Evolutionary conservation across 2,888 invertebrate genomes (phyloP).

Genomic region (Teleiodes luculella): DNA sequence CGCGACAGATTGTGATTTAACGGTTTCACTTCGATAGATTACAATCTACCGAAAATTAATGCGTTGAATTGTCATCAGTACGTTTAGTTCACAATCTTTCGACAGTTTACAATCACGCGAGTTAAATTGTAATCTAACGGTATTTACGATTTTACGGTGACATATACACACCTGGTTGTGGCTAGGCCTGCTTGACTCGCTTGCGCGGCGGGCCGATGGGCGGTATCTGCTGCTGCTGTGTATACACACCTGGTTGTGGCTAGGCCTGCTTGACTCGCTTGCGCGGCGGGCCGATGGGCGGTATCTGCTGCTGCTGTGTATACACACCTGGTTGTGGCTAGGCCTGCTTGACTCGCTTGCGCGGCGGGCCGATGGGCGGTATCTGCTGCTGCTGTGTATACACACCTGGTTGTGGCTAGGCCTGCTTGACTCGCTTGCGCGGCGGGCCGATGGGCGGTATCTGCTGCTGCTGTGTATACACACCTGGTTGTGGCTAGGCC

Average conservation of each 20-base stretch:
- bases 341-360: constrained; percentile 82
- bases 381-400: constrained; percentile 98
- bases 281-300: constrained; percentile 98
- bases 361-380: constrained; percentile 98
- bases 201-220: constrained; percentile 99
- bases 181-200: constrained; percentile 70
- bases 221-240: constrained; percentile 99
- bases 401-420: constrained; percentile 36
- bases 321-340: constrained; percentile 30
- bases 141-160: no score
- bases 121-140: no score
- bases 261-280: constrained; percentile 81
- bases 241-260: constrained; percentile 46
- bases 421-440: constrained; percentile 83
- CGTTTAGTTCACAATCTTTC: no score
- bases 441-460: constrained; percentile 99
- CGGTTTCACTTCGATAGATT: no score
- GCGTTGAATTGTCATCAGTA: no score
- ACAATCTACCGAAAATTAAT: no score
- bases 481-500: constrained; percentile 41
- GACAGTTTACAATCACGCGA: no score
- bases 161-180: constrained; percentile 43
- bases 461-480: constrained; percentile 96
- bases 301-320: constrained; percentile 99
- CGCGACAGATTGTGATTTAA: no score